A percentile compares a stretch with the other conserved stretches of the same genome.
These are phyloP conservation scores for Acromyrmex heyeri DNA, from an alignment of 1,140 invertebrate species.

Conservation along the genomic window DNA sequence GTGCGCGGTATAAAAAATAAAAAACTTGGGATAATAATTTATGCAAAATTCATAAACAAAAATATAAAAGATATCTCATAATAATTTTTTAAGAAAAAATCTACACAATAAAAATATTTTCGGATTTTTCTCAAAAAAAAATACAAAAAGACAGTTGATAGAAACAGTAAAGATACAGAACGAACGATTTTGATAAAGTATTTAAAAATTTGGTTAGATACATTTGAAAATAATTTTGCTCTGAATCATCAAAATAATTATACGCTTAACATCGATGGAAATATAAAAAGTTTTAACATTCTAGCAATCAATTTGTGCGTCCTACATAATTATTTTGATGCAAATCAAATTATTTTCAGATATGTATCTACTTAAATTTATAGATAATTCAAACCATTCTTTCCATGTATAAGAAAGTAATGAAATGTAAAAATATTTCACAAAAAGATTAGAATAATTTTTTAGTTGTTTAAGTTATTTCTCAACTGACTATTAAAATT, in stretches of 20 bases:
- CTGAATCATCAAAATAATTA: no score
- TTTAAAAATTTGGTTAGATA: no score
- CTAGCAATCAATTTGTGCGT: no score
- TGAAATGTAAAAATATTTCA: background rate
- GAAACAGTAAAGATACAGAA: background rate
- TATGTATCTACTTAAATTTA: no score
- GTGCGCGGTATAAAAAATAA: background rate
- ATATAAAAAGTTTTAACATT: no score
- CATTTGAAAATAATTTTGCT: no score
- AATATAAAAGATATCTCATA: background rate
- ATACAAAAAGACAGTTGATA: background rate
- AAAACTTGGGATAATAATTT: background rate
- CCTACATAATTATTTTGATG: no score
- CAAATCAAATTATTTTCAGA: no score
- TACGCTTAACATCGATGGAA: no score
- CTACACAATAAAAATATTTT: background rate
- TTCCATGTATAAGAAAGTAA: background rate
- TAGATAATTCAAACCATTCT: no score
- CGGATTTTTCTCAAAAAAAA: background rate
- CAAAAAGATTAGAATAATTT: conserved; percentile 1
- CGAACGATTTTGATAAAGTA: no score
- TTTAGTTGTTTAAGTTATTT: background rate
- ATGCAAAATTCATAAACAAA: background rate
- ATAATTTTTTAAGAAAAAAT: background rate
- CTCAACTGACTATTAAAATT: background rate